Evolutionary conservation across 2,888 invertebrate genomes (phyloP), one percentile per base, ranked within the genome.

Genomic region (Xylocampa areola): DNA sequence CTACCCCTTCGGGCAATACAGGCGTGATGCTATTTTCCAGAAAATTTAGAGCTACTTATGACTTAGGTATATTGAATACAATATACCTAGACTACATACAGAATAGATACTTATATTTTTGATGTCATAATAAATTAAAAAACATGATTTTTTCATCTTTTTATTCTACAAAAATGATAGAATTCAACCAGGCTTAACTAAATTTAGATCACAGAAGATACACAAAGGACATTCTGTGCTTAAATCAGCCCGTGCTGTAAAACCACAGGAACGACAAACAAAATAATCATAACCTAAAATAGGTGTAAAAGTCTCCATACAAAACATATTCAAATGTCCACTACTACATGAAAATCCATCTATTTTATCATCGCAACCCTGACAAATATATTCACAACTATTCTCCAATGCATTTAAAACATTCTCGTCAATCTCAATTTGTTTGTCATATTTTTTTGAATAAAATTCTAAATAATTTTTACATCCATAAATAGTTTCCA

Each of bases 271-370:
- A 29, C 72, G 80, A 73, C 94, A 94, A 0, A 80, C 33, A 1
- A 94, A 67, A 67, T 93, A 92, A 44, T 90, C 76, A 57, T 81
- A 68, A 60, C 43, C 55, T 11, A 80, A 72, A 64, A 93, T 92
- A 0, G 84, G 89, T 11, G 88, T 90, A 30, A 92, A 90, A 17
- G 88, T 87, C 14, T 87, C 19, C 10, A 83, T 77, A 81, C 94
- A 94, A 70, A 89, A 87, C 80, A 87, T 85, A 60, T 90, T 94
- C 1, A 84, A 36, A 77, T 93, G 93, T 1, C 81, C 81, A 44
- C 78, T 65, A 55, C 63, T 72, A 76, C 94, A 93, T 0, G 76
- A 63, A 66, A 90, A 89, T 0, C 82, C 82, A n/a, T 73, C 57
- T 2, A 91, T 64, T 37, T 51, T 61, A 27, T 86, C 79, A 65